Base-by-base conservation (phyloP, 2,113 vertebrate species). In the Phodopus roborovskii region DNA sequence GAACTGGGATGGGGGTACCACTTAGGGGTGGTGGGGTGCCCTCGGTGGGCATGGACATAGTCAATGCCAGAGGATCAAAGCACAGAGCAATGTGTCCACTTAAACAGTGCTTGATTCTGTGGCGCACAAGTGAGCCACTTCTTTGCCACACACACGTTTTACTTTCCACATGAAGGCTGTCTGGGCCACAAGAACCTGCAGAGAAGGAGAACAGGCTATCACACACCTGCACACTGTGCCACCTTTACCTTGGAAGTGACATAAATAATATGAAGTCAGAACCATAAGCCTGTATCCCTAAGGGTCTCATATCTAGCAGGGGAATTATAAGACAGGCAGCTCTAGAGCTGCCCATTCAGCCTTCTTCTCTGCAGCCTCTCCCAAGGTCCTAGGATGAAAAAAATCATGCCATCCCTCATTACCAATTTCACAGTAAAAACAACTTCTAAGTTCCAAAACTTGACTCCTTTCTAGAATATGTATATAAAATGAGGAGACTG, bases 31-130 rank as follows among this genome's bases (percentile, higher is more conserved):
- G 92, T 0, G 97, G 97, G 82, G 97, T 92, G 9, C 97, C 98
- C 90, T 99, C 99, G 42, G 98, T 83, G 5, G 98, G 97, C 77
- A 99, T 95, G 0, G 99, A 98, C 99, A 99, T 99, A 39, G 88
- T 97, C 70, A 42, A 3, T 7, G 9, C 66, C 68, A 60, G 73
- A 83, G 60, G 28, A 19, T 48, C 85, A n/a, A 20, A 30, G 45
- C 10, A 66, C 56, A 71, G 17, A 53, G 36, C 74, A 62, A 48
- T 12, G 30, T 56, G 88, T 88, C 82, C 66, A 50, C 92, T 94
- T 88, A 92, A 45, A 86, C 8, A 70, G 84, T 0, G 1, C 90
- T 73, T 45, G 58, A 56, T 73, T n/a, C 42, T 33, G 12, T 45
- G 94, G 94, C 48, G 50, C 60, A 53, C 45, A 68, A 68, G 71